phyloP scores from a whole-genome alignment of 1,140 invertebrate genomes.

The Chrysoperla carnea region DNA sequence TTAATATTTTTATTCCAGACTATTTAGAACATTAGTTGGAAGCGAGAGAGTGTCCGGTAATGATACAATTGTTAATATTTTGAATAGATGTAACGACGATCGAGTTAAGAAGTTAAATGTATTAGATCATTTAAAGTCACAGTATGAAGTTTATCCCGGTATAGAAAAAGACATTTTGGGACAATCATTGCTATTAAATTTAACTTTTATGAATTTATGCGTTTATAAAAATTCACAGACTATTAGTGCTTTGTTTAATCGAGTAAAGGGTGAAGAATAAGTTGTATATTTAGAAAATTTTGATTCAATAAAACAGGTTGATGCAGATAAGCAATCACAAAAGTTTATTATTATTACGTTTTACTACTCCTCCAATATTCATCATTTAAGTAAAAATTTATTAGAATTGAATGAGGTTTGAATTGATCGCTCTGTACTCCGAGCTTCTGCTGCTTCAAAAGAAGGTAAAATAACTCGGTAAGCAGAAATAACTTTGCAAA shows the following conservation, averaged over 20 bases:
- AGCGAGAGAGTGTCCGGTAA: not conserved
- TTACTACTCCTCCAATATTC: too few species aligned
- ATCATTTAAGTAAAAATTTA: too few species aligned
- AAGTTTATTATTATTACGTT: too few species aligned
- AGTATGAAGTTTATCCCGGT: not conserved
- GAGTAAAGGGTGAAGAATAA: too few species aligned
- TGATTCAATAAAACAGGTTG: too few species aligned
- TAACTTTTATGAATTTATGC: constrained; percentile 2
- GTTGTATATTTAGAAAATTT: too few species aligned
- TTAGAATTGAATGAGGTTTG: too few species aligned
- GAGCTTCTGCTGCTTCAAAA: too few species aligned
- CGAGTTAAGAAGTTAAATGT: not conserved
- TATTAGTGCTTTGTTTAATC: not conserved
- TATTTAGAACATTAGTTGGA: constrained; percentile 2
- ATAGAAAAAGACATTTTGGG: constrained; percentile 1
- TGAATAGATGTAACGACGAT: not conserved
- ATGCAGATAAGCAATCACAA: too few species aligned
- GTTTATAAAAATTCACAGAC: not conserved
- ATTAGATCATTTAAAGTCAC: not conserved
- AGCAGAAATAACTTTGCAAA: too few species aligned
- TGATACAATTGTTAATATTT: not conserved
- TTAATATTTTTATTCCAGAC: not conserved
- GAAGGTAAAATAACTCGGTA: too few species aligned
- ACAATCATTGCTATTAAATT: not conserved
- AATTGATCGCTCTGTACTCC: too few species aligned